Conservation (phyloP, 2,888 invertebrate species). For the Agrochola lota region DNA sequence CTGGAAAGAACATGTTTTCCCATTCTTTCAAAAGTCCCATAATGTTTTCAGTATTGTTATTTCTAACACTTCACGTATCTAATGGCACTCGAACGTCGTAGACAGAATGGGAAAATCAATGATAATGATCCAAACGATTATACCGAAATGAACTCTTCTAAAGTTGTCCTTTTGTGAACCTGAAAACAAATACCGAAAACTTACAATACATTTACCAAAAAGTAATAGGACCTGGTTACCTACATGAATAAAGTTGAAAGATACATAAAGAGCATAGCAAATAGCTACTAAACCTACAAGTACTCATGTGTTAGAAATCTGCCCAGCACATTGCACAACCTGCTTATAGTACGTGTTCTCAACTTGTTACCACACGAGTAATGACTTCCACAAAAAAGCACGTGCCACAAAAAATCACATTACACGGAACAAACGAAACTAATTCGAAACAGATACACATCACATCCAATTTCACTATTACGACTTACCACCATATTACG, state of each 20-base stretch:
- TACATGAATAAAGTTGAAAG: too few relatives aligned
- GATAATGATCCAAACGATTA: background rate
- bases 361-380: slow-evolving; percentile 54
- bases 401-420: slow-evolving; percentile 57
- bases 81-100: background rate
- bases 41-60: background rate
- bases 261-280: background rate
- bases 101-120: background rate
- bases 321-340: slow-evolving; percentile 37
- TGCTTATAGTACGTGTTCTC: slow-evolving; percentile 39
- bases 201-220: background rate
- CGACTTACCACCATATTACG: slow-evolving; percentile 61
- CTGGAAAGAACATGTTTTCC: slow-evolving; percentile 31
- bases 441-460: slow-evolving; percentile 60
- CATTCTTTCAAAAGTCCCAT: background rate
- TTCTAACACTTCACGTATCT: background rate
- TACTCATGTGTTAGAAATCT: background rate
- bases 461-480: slow-evolving; percentile 60
- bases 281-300: background rate
- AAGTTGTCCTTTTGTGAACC: background rate
- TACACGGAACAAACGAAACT: slow-evolving; percentile 51
- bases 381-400: slow-evolving; percentile 50
- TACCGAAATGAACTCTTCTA: background rate
- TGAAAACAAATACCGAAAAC: too few relatives aligned
- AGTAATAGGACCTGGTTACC: background rate